Evolutionary conservation across 2,113 vertebrate genomes (phyloP).

Genomic region (Cynoglossus semilaevis): DNA sequence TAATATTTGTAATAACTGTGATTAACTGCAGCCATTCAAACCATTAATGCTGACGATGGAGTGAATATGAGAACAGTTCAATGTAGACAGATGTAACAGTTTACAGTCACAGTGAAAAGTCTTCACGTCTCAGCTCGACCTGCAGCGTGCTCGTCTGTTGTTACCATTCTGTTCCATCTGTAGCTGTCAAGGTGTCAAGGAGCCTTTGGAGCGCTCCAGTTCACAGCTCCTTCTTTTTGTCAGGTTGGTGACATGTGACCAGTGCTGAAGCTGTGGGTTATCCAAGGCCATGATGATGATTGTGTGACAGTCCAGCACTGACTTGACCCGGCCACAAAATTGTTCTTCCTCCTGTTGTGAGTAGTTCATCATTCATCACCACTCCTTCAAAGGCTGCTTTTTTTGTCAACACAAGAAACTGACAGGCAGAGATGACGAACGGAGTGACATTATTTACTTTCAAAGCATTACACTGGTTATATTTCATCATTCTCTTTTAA

Average conservation of each 20-base stretch:
- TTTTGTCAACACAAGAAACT: too few relatives aligned
- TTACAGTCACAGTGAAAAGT: background rate
- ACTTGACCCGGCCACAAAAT: too few relatives aligned
- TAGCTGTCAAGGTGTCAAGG: constrained; percentile 31
- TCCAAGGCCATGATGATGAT: too few relatives aligned
- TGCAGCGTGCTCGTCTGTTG: constrained; percentile 2
- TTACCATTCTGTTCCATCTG: constrained; percentile 20
- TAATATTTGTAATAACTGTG: background rate
- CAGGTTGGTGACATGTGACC: constrained; percentile 3
- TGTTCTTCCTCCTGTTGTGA: too few relatives aligned
- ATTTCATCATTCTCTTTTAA: too few relatives aligned
- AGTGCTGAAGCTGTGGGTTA: too few relatives aligned
- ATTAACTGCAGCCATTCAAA: background rate
- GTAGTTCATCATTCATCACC: too few relatives aligned
- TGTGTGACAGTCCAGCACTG: too few relatives aligned
- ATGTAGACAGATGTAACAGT: background rate
- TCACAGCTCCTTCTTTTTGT: constrained; percentile 46
- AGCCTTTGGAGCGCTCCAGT: constrained; percentile 35
- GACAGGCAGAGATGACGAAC: too few relatives aligned
- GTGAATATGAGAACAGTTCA: background rate
- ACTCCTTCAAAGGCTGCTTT: too few relatives aligned
- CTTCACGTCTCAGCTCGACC: constrained; percentile 22
- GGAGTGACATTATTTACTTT: too few relatives aligned
- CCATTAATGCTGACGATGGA: background rate
- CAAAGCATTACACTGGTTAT: too few relatives aligned